Conservation (phyloP, 2,797 vertebrate species). For the Gila robusta region DNA sequence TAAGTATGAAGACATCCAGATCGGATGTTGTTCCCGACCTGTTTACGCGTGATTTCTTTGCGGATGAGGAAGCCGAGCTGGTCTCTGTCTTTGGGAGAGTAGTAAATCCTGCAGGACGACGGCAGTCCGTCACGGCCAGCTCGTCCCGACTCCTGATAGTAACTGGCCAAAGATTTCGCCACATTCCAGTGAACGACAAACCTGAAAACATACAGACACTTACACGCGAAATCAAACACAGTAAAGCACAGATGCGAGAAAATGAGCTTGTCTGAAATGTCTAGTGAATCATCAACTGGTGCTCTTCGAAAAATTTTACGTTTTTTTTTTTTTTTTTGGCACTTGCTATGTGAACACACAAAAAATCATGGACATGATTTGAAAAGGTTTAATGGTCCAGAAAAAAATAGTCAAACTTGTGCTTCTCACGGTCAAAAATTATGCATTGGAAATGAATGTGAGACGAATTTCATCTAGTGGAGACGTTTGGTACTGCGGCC, state of each 20-base stretch:
- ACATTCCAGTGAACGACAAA: conserved; percentile 99
- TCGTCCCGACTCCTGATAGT: conserved; percentile 97
- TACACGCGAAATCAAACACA: too few species aligned
- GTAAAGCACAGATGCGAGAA: background rate
- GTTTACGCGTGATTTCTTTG: conserved; percentile 85
- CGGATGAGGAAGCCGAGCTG: conserved; percentile 92
- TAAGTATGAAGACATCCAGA: too few species aligned
- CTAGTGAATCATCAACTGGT: background rate
- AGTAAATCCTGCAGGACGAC: conserved; percentile 92
- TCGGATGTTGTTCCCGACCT: conserved; percentile 75
- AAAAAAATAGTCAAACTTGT: too few species aligned
- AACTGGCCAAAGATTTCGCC: conserved; percentile 96
- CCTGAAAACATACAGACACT: conserved; percentile 72
- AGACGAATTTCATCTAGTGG: too few species aligned
- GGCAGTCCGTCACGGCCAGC: conserved; percentile 93
- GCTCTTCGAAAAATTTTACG: background rate
- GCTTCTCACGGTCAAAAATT: too few species aligned
- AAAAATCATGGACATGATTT: too few species aligned
- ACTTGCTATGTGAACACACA: background rate
- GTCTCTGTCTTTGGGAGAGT: conserved; percentile 88
- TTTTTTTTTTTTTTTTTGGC: background rate
- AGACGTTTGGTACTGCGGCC: too few species aligned
- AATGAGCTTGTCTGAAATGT: background rate
- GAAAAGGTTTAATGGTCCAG: too few species aligned
- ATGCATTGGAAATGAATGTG: too few species aligned